Evolutionary conservation across 2,113 vertebrate genomes (phyloP).

Genomic region (Gymnocephalus cernua): DNA sequence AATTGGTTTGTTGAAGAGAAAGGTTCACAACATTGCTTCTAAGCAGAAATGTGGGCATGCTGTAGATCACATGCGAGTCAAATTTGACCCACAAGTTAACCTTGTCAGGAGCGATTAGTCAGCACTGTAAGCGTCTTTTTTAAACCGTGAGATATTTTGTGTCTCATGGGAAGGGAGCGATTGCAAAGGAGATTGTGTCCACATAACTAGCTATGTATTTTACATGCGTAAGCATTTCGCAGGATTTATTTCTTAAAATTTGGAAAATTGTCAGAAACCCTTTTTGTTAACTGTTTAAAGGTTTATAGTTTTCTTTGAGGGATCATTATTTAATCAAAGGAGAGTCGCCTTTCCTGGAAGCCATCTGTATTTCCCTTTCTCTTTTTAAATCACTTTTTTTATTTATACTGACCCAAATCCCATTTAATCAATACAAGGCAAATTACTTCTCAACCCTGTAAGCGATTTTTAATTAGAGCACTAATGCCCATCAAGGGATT

Average conservation of each 20-base stretch:
- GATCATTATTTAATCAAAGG: conserved; percentile 13
- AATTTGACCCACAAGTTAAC: conserved; percentile 21
- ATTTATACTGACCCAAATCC: conserved; percentile 76
- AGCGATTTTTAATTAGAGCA: conserved; percentile 43
- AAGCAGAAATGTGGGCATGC: background rate
- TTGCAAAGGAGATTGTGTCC: background rate
- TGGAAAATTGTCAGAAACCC: background rate
- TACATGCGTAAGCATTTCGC: background rate
- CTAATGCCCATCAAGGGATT: conserved; percentile 58
- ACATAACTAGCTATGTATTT: background rate
- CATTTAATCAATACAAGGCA: conserved; percentile 68
- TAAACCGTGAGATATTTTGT: background rate
- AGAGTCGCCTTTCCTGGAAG: conserved; percentile 82
- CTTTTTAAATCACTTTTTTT: conserved; percentile 49
- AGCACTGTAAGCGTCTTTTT: background rate
- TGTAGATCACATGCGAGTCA: background rate
- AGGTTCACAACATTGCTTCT: background rate
- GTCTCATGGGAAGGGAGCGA: background rate
- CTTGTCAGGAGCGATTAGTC: conserved; percentile 2
- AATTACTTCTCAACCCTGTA: conserved; percentile 54
- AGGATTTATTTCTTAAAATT: background rate
- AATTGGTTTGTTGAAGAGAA: background rate
- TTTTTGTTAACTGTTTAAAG: background rate
- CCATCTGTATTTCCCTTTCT: conserved; percentile 84
- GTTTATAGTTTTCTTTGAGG: background rate